Conservation (phyloP, 2,113 vertebrate species). For the Anguilla rostrata region DNA sequence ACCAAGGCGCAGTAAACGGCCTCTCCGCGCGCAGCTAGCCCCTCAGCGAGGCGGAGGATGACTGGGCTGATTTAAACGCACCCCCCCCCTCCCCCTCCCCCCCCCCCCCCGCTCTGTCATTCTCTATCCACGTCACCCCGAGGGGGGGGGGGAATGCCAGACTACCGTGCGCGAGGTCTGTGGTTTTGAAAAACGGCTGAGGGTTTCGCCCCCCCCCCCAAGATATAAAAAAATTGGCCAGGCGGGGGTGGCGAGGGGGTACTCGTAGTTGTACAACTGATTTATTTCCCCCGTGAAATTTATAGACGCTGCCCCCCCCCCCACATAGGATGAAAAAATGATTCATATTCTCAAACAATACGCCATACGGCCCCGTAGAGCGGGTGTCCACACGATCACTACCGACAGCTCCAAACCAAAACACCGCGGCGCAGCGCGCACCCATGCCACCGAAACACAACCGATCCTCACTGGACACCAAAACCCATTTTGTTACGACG, state of each 20-base stretch:
- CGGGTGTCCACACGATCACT: not conserved
- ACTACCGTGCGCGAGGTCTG: conserved; percentile 19
- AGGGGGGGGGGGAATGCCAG: not conserved
- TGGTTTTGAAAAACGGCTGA: not conserved
- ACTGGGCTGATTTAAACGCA: conserved; percentile 26
- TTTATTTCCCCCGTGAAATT: conserved; percentile 14
- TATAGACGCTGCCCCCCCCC: not conserved
- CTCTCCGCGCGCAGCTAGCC: conserved; percentile 6
- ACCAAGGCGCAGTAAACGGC: conserved; percentile 17
- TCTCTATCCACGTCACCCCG: conserved; percentile 13
- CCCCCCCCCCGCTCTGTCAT: no score
- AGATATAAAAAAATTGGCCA: not conserved
- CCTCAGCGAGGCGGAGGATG: conserved; percentile 24
- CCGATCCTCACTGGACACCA: not conserved
- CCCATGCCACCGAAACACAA: not conserved
- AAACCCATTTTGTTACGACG: not conserved
- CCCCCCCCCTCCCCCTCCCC: no score
- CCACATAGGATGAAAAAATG: not conserved
- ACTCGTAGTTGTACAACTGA: not conserved
- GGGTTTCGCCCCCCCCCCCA: not conserved
- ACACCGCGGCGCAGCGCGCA: not conserved
- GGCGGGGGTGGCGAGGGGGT: not conserved
- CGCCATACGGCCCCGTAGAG: not conserved
- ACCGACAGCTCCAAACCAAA: not conserved
- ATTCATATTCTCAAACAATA: not conserved